Base-by-base conservation (phyloP, 2,113 vertebrate species). In the Albula goreensis region DNA sequence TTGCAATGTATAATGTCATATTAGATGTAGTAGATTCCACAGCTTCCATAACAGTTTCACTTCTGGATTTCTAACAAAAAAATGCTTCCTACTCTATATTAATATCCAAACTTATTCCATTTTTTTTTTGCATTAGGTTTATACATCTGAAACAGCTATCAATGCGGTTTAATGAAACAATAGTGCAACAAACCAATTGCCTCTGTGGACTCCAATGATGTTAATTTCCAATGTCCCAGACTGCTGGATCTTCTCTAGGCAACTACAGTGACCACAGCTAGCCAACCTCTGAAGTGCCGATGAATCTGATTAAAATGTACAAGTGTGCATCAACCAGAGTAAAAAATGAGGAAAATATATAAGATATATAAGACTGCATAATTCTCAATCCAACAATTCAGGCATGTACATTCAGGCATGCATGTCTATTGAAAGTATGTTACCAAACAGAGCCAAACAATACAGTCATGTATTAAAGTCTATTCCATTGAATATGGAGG, bases 231-330 rank as follows among this genome's bases (percentile, higher is more conserved):
- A 86, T 86, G 81, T 50, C 5, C 78, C 9, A 13, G 17, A 53
- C 83, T 81, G 83, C 86, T 78, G 78, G 79, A 87, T 74, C 80
- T 48, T 1, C 74, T 88, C 84, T 80, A 87, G 81, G 89, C 52
- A 70, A 78, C 81, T 82, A 70, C 81, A 84, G 50, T 56, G 85
- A 85, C 48, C 56, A 81, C 66, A 50, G 60, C 77, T 78, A 87
- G 53, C 17, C 74, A 52, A 49, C 81, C 70, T 53, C 60, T 19
- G 17, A 83, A 82, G 63, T 57, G 51, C 85, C 25, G 63, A 63
- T 50, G n/a, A 31, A 79, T 84, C 83, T 17, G 25, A 50, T 78
- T 9, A 50, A 81, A 88, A 86, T 78, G 83, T 79, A 56, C 63
- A 78, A 70, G 85, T 48, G 70, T 41, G 5, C 50, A 56, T 15